Percentiles rank a stretch among this genome's conserved stretches.
phyloP scores from a whole-genome alignment of 2,797 vertebrate genomes.

The Pelochelys cantorii region DNA sequence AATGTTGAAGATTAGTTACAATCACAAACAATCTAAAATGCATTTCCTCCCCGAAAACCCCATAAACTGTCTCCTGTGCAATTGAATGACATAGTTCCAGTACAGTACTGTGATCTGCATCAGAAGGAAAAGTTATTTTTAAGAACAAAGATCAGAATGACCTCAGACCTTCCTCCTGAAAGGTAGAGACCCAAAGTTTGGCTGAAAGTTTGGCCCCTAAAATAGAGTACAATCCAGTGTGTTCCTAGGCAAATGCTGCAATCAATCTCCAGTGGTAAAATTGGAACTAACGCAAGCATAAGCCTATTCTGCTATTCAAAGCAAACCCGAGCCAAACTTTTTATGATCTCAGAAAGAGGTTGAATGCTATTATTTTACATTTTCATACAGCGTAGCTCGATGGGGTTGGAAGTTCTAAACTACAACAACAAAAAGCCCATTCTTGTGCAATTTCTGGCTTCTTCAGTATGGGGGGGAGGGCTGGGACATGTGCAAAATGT shows the following conservation, averaged over 20 bases:
- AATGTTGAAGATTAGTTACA: fast-evolving
- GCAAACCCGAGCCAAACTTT: background rate
- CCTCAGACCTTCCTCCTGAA: background rate
- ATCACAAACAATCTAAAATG: background rate
- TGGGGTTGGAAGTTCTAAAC: background rate
- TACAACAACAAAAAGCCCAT: background rate
- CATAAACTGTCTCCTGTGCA: background rate
- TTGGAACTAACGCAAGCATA: background rate
- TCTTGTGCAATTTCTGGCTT: background rate
- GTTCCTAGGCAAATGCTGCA: background rate
- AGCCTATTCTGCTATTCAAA: background rate
- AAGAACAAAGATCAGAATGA: background rate
- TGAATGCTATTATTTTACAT: background rate
- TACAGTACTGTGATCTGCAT: background rate
- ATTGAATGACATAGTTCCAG: background rate
- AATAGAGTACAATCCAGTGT: background rate
- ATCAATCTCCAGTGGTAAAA: background rate
- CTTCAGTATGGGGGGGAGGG: background rate
- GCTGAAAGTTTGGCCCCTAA: background rate
- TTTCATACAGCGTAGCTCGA: background rate
- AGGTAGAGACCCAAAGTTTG: background rate
- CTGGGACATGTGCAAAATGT: background rate
- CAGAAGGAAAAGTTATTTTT: background rate
- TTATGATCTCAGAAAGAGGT: background rate
- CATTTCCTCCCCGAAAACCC: background rate